These are phyloP conservation scores for Baccha elongata DNA, from an alignment of 2,888 invertebrate genomes.

Conservation along the genomic window DNA sequence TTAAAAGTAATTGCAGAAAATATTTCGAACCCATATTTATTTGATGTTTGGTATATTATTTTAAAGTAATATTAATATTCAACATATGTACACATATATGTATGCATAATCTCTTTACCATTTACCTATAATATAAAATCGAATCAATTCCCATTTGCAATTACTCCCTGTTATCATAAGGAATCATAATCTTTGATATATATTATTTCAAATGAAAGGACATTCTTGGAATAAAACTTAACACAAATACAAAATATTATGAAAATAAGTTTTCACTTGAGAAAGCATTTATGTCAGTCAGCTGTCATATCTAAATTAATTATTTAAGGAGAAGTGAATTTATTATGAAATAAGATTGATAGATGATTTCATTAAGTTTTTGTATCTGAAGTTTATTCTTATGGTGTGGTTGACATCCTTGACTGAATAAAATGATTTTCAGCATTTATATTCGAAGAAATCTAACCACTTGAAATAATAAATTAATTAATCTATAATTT, in stretches of 20 bases:
- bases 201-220: conserved; percentile 9
- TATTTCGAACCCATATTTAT: no score
- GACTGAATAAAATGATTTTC: not conserved
- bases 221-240: no score
- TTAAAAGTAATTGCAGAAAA: no score
- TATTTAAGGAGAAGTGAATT: conserved; percentile 2
- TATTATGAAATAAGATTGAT: conserved; percentile 12
- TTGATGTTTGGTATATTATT: no score
- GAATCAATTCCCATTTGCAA: not conserved
- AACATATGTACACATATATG: no score
- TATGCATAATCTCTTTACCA: no score
- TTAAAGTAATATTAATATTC: no score
- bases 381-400: not conserved
- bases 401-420: not conserved
- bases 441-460: not conserved
- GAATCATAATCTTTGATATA: conserved; percentile 3
- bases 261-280: conserved; percentile 21
- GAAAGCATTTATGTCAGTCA: conserved; percentile 37
- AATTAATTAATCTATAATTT: no score
- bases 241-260: not conserved
- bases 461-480: no score
- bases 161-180: no score
- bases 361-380: conserved; percentile 27
- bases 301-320: conserved; percentile 32
- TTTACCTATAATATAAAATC: no score